These are phyloP conservation scores for Paramisgurnus dabryanus DNA, from an alignment of 2,113 vertebrate genomes.

Conservation along the genomic window DNA sequence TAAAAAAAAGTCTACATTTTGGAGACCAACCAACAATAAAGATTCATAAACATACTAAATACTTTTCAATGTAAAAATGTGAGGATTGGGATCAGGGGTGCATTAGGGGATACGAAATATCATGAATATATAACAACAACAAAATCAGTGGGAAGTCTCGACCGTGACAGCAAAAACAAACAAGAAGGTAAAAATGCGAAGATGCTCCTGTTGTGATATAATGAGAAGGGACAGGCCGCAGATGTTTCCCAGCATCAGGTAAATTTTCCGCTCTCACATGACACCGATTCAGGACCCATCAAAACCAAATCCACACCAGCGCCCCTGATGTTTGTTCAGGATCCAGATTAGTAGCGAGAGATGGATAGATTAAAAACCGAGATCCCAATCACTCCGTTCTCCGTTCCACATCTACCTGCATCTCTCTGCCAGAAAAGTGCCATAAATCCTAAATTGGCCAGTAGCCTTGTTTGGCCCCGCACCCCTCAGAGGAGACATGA, in stretches of 20 bases:
- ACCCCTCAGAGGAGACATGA: slow-evolving; percentile 30
- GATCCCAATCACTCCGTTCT: slow-evolving; percentile 37
- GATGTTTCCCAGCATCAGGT: slow-evolving; percentile 41
- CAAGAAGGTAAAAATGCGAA: slow-evolving; percentile 39
- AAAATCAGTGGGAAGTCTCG: too few relatives aligned
- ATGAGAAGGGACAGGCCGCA: slow-evolving; percentile 54
- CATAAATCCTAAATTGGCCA: slow-evolving; percentile 45
- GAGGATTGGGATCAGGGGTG: too few relatives aligned
- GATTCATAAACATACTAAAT: too few relatives aligned
- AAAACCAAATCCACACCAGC: neutral
- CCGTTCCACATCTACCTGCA: slow-evolving; percentile 30
- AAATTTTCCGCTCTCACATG: neutral
- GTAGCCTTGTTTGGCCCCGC: slow-evolving; percentile 25
- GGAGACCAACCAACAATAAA: too few relatives aligned
- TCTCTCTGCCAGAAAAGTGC: slow-evolving; percentile 38
- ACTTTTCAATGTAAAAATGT: too few relatives aligned
- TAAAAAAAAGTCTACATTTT: too few relatives aligned
- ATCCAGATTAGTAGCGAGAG: slow-evolving; percentile 17
- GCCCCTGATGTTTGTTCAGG: slow-evolving; percentile 15
- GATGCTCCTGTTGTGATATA: slow-evolving; percentile 58
- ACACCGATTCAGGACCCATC: slow-evolving; percentile 7
- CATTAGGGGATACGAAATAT: too few relatives aligned
- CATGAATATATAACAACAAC: too few relatives aligned
- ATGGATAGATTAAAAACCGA: neutral
- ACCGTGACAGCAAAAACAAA: neutral